These are phyloP conservation scores for Dromius quadrimaculatus DNA, from an alignment of 2,888 invertebrate genomes.

Conservation along the genomic window DNA sequence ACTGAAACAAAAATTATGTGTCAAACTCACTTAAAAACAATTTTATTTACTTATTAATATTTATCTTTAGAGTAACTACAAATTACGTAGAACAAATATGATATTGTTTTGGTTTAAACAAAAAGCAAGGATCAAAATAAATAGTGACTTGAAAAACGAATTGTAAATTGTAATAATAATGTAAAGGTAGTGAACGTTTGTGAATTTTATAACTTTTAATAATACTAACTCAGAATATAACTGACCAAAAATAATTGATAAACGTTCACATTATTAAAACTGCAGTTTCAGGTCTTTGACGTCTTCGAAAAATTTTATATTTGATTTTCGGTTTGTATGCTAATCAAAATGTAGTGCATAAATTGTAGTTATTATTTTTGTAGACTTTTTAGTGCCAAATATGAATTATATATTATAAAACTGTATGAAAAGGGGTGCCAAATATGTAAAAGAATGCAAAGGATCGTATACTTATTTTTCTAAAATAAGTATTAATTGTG, in stretches of 20 bases:
- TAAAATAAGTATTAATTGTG: constrained; percentile 18
- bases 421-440: constrained; percentile 28
- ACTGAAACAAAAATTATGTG: no score
- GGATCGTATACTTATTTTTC: constrained; percentile 17
- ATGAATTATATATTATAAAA: constrained; percentile 25
- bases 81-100: constrained; percentile 10
- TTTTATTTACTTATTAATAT: background rate
- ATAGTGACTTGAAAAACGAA: constrained; percentile 26
- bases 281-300: constrained; percentile 12
- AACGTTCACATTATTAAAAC: constrained; percentile 13
- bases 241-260: constrained; percentile 31
- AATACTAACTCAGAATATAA: constrained; percentile 19
- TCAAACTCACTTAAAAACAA: background rate
- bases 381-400: constrained; percentile 35
- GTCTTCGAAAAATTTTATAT: background rate
- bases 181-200: constrained; percentile 3
- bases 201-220: constrained; percentile 29
- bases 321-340: background rate
- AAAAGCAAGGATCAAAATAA: constrained; percentile 35
- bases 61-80: constrained; percentile 15
- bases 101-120: background rate
- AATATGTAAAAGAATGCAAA: constrained; percentile 8
- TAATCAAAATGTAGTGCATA: constrained; percentile 27
- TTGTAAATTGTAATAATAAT: constrained; percentile 29
- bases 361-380: constrained; percentile 10